Evolutionary conservation across 37 sponge, comb jelly and placozoan species (phyloP).

Genomic region (Chondrilla cf. caribensis): DNA sequence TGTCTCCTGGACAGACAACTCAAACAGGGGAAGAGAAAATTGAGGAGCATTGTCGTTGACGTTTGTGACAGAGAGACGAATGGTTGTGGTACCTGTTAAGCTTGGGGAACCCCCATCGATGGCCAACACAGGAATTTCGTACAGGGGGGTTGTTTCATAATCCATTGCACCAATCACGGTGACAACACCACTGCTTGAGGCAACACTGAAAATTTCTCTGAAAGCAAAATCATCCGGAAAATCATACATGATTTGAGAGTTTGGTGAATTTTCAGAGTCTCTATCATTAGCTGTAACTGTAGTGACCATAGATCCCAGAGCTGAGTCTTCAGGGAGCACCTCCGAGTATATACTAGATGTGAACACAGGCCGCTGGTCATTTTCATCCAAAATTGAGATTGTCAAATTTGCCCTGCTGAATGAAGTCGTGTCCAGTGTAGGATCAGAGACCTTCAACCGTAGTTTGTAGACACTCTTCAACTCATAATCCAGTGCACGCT

Average conservation of each 20-base stretch:
- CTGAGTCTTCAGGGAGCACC: constrained; percentile 39
- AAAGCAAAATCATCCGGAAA: not conserved
- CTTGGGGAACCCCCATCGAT: constrained; percentile 26
- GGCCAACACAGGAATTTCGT: constrained; percentile 30
- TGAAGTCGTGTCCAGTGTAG: constrained; percentile 17
- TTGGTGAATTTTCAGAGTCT: constrained; percentile 33
- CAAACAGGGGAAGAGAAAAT: constrained; percentile 10
- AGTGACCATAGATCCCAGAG: constrained; percentile 29
- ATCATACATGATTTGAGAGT: constrained; percentile 51
- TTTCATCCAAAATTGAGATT: constrained; percentile 31
- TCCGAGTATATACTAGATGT: constrained; percentile 11
- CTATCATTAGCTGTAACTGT: constrained; percentile 33
- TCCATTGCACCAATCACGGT: not conserved
- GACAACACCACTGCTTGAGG: constrained; percentile 18
- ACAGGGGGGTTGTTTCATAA: constrained; percentile 10
- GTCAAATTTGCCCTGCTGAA: constrained; percentile 5
- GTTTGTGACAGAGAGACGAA: constrained; percentile 28
- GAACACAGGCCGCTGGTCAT: constrained; percentile 52
- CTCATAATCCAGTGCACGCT: constrained; percentile 58
- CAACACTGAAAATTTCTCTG: constrained; percentile 33
- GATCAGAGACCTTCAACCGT: constrained; percentile 18
- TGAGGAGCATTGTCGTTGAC: constrained; percentile 59
- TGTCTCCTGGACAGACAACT: constrained; percentile 37
- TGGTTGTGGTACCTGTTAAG: not conserved
- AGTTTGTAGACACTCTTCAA: not conserved